Percentiles rank a stretch among this genome's conserved stretches.
phyloP scores from a whole-genome alignment of 2,797 vertebrate genomes.

The Dromococcyx pavoninus region DNA sequence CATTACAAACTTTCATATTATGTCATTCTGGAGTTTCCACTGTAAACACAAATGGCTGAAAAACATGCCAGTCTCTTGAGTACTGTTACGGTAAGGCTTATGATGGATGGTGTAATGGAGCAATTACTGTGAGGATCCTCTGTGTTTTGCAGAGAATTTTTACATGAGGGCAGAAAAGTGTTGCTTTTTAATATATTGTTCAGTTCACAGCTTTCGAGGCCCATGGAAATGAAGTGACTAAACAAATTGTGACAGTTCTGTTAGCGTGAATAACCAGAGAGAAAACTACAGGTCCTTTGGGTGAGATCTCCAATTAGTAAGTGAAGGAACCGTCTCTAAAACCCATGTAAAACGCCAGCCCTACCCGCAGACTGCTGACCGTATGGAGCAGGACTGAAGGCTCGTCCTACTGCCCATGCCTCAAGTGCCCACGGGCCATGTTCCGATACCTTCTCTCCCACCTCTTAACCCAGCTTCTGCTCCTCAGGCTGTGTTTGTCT shows the following conservation, averaged over 20 bases:
- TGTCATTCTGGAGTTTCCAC: neutral
- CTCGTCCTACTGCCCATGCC: fast-evolving
- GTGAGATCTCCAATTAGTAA: neutral
- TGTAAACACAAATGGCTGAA: neutral
- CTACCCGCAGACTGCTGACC: fast-evolving
- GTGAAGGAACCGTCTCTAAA: neutral
- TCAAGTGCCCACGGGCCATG: fast-evolving
- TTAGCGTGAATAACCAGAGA: neutral
- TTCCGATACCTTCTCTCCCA: fast-evolving
- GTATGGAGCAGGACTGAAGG: neutral
- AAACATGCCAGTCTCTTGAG: neutral
- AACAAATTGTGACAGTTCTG: neutral
- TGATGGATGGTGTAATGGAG: neutral
- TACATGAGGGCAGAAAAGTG: neutral
- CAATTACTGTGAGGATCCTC: neutral
- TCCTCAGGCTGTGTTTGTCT: neutral
- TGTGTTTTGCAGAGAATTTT: neutral
- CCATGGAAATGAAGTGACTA: neutral
- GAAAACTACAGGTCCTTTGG: neutral
- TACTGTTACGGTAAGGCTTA: neutral
- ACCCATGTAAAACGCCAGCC: fast-evolving
- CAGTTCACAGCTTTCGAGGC: neutral
- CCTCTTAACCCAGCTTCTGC: fast-evolving
- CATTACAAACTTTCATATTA: fast-evolving
- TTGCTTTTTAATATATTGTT: neutral